These are phyloP conservation scores for Acanthoscelides obtectus DNA, from an alignment of 2,888 invertebrate species.

Conservation along the genomic window DNA sequence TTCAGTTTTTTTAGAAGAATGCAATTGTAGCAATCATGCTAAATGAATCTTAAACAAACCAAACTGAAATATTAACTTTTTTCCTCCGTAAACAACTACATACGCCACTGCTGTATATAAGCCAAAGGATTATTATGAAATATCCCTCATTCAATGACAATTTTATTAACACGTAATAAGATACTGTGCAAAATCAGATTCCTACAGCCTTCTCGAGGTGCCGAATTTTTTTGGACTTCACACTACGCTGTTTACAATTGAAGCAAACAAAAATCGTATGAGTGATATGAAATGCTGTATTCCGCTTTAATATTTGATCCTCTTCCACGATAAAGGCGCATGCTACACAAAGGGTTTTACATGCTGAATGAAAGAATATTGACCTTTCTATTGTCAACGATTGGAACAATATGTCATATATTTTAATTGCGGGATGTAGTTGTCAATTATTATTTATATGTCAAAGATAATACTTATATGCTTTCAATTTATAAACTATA, in stretches of 20 bases:
- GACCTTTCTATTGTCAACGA: neutral
- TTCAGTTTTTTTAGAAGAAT: too few species aligned
- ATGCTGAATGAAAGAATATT: neutral
- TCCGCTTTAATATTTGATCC: neutral
- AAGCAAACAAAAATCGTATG: neutral
- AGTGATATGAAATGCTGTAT: neutral
- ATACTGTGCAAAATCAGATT: neutral
- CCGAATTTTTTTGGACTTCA: neutral
- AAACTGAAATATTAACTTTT: too few species aligned
- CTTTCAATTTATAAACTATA: too few species aligned
- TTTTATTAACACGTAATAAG: neutral
- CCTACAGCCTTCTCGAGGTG: neutral
- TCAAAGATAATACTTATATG: too few species aligned
- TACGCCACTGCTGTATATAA: too few species aligned
- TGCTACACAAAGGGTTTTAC: neutral
- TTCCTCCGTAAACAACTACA: too few species aligned
- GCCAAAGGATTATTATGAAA: too few species aligned
- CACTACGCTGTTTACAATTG: neutral
- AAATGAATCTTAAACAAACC: too few species aligned
- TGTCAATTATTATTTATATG: too few species aligned
- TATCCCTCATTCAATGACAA: neutral
- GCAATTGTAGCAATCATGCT: too few species aligned
- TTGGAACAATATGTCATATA: neutral
- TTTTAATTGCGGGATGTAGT: too few species aligned
- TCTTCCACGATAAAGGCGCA: neutral